Base-by-base conservation (phyloP, 1,140 invertebrate genomes). In the Hylaeus volcanicus region DNA sequence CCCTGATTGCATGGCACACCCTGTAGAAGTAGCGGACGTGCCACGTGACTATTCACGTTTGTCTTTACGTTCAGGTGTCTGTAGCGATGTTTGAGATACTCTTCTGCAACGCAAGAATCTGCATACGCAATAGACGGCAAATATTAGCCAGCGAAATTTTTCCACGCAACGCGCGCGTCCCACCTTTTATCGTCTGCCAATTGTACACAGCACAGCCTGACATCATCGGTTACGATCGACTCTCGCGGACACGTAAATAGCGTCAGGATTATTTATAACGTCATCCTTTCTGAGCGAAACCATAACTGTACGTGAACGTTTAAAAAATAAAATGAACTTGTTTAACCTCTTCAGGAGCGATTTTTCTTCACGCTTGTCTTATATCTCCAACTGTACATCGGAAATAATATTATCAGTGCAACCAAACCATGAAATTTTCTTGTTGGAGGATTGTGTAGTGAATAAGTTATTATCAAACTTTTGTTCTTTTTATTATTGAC, bases 201-300 rank as follows among this genome's bases (percentile, higher is more conserved):
- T 51, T 48, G 56, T 41, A 37, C 14, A 53, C 45, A 12, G 37
- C 73, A 11, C 15, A 3, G 60, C 48, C 12, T 79, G 76, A 79
- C 60, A 73, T 79, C 69, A 73, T 37, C 60, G 51, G 26, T 3
- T 45, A 5, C 1, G 5, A 3, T 41, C 66, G 12, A 15, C 5
- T 43, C 37, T 41, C 37, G 37, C 15, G 14, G 26, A 71, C 43
- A 56, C 55, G 43, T 41, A 15, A 48, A 76, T 12, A 9, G 58
- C 76, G 51, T 79, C 69, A 79, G 48, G 12, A 64, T 73, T 79
- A 79, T 79, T 79, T 79, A 79, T 79, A 73, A 48, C 76, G 37
- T 41, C 3, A 12, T 41, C 26, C 37, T 26, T 26, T 26, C 55
- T 11, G 4, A 51, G 4, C 11, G 41, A 43, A 77, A 77, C 15